phyloP scores from a whole-genome alignment of 2,113 vertebrate genomes.

The Urocynchramus pylzowi region DNA sequence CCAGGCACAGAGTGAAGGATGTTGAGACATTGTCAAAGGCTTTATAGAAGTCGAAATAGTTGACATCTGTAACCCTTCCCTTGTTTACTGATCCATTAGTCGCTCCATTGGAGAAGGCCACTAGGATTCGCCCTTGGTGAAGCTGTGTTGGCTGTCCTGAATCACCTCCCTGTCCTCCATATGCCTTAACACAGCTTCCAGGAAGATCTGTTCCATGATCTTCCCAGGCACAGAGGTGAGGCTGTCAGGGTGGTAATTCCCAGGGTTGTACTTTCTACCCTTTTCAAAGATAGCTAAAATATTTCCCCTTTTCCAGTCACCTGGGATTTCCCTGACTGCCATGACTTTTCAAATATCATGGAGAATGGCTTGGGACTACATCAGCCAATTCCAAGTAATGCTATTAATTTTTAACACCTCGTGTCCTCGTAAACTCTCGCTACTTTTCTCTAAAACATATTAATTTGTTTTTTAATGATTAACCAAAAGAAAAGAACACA shows the following conservation, averaged over 20 bases:
- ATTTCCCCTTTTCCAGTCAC: not conserved
- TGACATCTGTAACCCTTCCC: not conserved
- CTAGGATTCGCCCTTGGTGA: not conserved
- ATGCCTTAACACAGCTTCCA: not conserved
- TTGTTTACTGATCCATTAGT: not conserved
- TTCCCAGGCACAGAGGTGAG: not conserved
- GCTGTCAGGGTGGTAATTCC: not conserved
- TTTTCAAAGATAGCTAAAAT: not conserved
- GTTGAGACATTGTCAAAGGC: not conserved
- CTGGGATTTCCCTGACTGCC: not conserved
- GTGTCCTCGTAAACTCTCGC: not conserved
- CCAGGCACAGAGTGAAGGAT: not conserved
- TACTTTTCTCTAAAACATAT: not conserved
- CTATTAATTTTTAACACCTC: not conserved
- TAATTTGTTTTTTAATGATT: not conserved
- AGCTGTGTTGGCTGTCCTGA: not conserved
- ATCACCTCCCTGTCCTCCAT: not conserved
- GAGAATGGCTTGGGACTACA: not conserved
- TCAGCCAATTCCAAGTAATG: not conserved
- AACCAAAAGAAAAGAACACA: not conserved
- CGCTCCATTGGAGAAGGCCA: not conserved
- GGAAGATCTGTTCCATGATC: not conserved
- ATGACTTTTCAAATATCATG: not conserved
- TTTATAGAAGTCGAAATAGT: not conserved
- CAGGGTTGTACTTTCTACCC: not conserved